Percentiles rank a stretch among this genome's conserved stretches.
Evolutionary conservation across 2,888 invertebrate genomes (phyloP).

Genomic region (Rhorus exstirpatorius): DNA sequence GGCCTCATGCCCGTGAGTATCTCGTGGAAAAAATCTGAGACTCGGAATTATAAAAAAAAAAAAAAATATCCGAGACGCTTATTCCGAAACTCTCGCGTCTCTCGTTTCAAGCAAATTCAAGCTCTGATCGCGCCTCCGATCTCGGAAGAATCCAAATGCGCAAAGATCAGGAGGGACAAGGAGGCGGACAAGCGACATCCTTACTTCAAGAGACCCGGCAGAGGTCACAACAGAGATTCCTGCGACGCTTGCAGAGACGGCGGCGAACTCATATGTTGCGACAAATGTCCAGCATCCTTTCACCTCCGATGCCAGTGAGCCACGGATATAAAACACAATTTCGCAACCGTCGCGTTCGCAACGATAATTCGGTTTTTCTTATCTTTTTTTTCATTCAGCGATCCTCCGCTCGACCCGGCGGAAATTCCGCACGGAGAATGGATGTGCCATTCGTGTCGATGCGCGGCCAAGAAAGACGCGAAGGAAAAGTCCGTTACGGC

Average conservation of each 20-base stretch:
- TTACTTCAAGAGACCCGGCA: conserved; percentile 94
- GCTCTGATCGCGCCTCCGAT: conserved; percentile 95
- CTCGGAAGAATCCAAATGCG: conserved; percentile 90
- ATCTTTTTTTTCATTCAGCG: conserved; percentile 87
- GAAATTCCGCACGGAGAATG: conserved; percentile 97
- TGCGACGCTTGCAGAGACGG: conserved; percentile 98
- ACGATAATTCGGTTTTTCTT: no score
- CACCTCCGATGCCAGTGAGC: conserved; percentile 98
- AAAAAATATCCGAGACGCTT: no score
- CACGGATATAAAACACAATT: neutral
- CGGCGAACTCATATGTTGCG: conserved; percentile 98
- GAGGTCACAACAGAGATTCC: conserved; percentile 96
- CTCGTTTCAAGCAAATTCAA: conserved; percentile 92
- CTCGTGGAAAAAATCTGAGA: neutral
- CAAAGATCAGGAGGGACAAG: conserved; percentile 87
- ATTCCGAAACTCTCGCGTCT: neutral
- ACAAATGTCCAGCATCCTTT: conserved; percentile 98
- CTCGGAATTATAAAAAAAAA: no score
- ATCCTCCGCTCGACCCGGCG: conserved; percentile 96
- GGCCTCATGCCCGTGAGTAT: conserved; percentile 95
- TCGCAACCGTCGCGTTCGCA: no score
- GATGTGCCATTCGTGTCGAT: conserved; percentile 94
- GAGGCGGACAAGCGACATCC: conserved; percentile 90
- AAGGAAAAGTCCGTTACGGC: conserved; percentile 69
- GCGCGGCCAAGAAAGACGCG: conserved; percentile 84